phyloP scores from a whole-genome alignment of 2,888 invertebrate species.

The Lochmaea capreae region DNA sequence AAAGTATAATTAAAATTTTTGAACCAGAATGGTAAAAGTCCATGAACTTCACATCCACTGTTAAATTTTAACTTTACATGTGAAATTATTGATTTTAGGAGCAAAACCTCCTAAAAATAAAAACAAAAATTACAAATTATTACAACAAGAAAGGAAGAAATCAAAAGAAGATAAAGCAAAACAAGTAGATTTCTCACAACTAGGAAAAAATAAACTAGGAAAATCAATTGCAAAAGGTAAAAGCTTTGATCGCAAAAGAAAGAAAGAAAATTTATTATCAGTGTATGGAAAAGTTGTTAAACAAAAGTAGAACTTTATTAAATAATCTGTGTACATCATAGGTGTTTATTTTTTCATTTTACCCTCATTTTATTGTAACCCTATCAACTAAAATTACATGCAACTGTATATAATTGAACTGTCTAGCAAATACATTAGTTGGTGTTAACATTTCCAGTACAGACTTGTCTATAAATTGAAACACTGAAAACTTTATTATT shows the following conservation, averaged over 20 bases:
- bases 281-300: conserved; percentile 61
- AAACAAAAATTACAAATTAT: conserved; percentile 79
- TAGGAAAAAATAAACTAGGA: conserved; percentile 74
- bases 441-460: too few species aligned
- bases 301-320: conserved; percentile 1
- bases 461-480: too few species aligned
- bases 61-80: too few species aligned
- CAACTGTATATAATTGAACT: too few species aligned
- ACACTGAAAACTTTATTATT: conserved; percentile 55
- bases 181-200: conserved; percentile 67
- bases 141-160: conserved; percentile 72
- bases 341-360: too few species aligned
- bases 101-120: conserved; percentile 81
- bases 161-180: conserved; percentile 67
- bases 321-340: conserved; percentile 10
- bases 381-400: too few species aligned
- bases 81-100: conserved; percentile 64
- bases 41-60: too few species aligned
- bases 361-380: too few species aligned
- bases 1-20: too few species aligned
- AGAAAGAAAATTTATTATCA: conserved; percentile 65
- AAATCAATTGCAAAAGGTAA: conserved; percentile 70
- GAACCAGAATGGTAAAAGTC: too few species aligned
- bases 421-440: too few species aligned
- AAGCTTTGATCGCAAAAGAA: conserved; percentile 64